Base-by-base conservation (phyloP, 2,888 invertebrate genomes). In the Panzeria rudis region DNA sequence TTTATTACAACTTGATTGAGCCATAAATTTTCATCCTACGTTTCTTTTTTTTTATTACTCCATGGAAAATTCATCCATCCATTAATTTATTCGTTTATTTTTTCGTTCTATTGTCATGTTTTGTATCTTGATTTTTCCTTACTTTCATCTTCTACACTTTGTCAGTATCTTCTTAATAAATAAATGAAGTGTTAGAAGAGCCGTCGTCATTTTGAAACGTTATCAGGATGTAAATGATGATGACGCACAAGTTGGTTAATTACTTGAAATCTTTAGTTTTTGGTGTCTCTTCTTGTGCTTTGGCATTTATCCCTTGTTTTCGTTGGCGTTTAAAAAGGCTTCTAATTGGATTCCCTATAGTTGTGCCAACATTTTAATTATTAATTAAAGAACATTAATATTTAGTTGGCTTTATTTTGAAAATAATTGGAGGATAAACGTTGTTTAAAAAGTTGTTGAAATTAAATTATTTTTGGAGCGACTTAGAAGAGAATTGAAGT, bases 201-300 rank as follows among this genome's bases (percentile, higher is more conserved):
- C 50, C 79, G 54, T 52, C 64, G 44, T 69, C 69, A 62, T 71
- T 41, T 62, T 62, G 76, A 44, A 77, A 76, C 38, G 50, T 77
- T 77, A 76, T 81, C 84, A 66, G 73, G 52, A 80, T 81, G 25
- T 61, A 29, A 38, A 75, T 56, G 29, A 50, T 80, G 76, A 47
- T 82, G 81, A 82, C 77, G 85, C 78, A 82, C 56, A 62, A 75
- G 69, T 59, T 82, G 69, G 69, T 73, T 82, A 85, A 82, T 78
- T 85, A 64, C 41, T 52, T 56, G 29, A 80, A 75, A 64, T 62
- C 54, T 41, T 73, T 73, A 38, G 29, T 64, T 47, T 66, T 80
- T 62, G 41, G 17, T 38, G 1, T 17, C 20, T 52, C 7, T 23
- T 54, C 15, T 44, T 32, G 7, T 54, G 7, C 15, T 20, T 41